These are phyloP conservation scores for Rutilus rutilus DNA, from an alignment of 2,113 vertebrate genomes.

Conservation along the genomic window DNA sequence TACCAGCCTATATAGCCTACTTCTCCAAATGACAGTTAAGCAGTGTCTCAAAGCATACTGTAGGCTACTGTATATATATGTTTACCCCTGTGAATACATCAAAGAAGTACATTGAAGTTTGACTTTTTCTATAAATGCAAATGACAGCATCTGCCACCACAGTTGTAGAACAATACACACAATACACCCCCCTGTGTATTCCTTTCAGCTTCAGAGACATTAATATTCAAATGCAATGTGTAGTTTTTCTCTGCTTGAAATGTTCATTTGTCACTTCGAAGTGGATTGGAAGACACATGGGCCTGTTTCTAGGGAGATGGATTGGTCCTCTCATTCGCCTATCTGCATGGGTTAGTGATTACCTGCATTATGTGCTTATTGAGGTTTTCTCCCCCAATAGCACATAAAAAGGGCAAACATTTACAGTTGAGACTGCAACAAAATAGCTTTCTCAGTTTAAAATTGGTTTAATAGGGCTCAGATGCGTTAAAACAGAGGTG, in stretches of 20 bases:
- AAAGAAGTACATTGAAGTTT: background rate
- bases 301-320: slow-evolving; percentile 56
- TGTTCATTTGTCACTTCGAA: slow-evolving; percentile 68
- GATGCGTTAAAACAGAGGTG: background rate
- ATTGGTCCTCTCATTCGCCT: slow-evolving; percentile 29
- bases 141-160: background rate
- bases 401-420: slow-evolving; percentile 5
- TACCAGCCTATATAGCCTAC: no score
- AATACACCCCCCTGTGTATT: slow-evolving; percentile 44
- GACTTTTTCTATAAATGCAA: background rate
- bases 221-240: slow-evolving; percentile 61
- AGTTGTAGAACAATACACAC: background rate
- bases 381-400: slow-evolving; percentile 11
- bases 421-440: background rate
- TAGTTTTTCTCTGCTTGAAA: slow-evolving; percentile 67
- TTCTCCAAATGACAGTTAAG: no score
- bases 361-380: slow-evolving; percentile 43
- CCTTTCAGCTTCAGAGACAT: slow-evolving; percentile 55
- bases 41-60: no score
- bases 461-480: slow-evolving; percentile 26
- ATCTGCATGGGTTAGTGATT: slow-evolving; percentile 45
- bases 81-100: no score
- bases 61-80: no score
- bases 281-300: slow-evolving; percentile 68
- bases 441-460: background rate